These are phyloP conservation scores for Montipora capitata DNA, from an alignment of 92 coral and sea anemone species.

Conservation along the genomic window DNA sequence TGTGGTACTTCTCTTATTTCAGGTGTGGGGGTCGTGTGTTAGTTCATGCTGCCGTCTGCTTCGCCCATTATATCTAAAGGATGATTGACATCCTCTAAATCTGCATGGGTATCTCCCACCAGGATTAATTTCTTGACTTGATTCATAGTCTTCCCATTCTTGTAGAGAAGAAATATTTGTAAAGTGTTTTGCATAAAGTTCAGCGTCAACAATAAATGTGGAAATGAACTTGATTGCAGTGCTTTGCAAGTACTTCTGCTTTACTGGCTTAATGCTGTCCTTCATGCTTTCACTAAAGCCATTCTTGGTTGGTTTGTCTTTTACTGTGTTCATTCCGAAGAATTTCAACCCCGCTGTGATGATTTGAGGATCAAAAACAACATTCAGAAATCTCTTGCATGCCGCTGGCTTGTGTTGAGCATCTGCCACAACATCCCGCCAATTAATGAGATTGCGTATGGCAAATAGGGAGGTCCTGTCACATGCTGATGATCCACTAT, in stretches of 20 bases:
- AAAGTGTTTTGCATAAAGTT: constrained; percentile 14
- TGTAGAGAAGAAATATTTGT: constrained; percentile 38
- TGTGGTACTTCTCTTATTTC: constrained; percentile 37
- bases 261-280: neutral
- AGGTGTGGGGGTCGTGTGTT: constrained; percentile 63
- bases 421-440: constrained; percentile 53
- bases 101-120: constrained; percentile 25
- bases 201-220: constrained; percentile 30
- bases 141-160: constrained; percentile 60
- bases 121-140: neutral
- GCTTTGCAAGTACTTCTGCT: constrained; percentile 3
- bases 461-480: constrained; percentile 68
- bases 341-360: constrained; percentile 14
- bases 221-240: constrained; percentile 28
- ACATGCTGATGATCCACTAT: constrained; percentile 68
- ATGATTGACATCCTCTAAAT: constrained; percentile 32
- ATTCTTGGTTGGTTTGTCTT: neutral
- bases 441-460: neutral
- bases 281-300: neutral
- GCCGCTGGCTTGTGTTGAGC: constrained; percentile 60
- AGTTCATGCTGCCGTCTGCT: constrained; percentile 71
- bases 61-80: constrained; percentile 56
- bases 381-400: constrained; percentile 64
- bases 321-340: constrained; percentile 12
- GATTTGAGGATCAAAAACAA: constrained; percentile 61